Evolutionary conservation across 2,797 vertebrate genomes (phyloP), one percentile per base, ranked within the genome.

Genomic region (Denticeps clupeoides): DNA sequence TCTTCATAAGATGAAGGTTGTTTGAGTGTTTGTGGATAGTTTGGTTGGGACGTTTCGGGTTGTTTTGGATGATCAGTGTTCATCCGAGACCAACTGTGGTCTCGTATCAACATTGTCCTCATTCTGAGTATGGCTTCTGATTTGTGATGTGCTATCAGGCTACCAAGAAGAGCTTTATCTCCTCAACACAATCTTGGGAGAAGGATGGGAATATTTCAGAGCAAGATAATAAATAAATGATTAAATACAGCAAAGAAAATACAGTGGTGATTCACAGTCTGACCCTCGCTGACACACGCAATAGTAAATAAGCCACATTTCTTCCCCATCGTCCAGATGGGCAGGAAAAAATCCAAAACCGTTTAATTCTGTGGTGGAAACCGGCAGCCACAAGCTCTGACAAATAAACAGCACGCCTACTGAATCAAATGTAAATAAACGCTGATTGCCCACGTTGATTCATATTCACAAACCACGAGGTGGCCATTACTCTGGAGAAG

Each of bases 391-490:
- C 63, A 55, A 63, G 59, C 59, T 67, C 65, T 70, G 66, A 62
- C 68, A 59, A 63, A 65, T 59, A 69, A 75, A 73, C 65, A 51
- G 62, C 41, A 15, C 69, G 70, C 65, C 63, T 57, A 63, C 66
- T 65, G 63, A 67, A 73, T 65, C 64, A 77, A 80, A 74, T 61
- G 65, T 56, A 65, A 74, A 77, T 77, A 79, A 78, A 81, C 61
- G 72, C 75, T 73, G 60, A 75, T 78, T 77, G 71, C 55, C 45
- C 56, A 45, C 47, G 71, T 69, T 70, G 70, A 75, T 78, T 80
- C 72, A 70, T 67, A 79, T 80, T 81, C 75, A 75, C 59, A 52
- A 45, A 16, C 13, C 56, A 16, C 4, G 18, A 37, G 6, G 28
- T 62, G 24, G 60, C 73, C 64, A 75, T 80, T 53, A 41, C 72